Base-by-base conservation (phyloP, 23 tunicate genomes). In the Trididemnum clinides region DNA sequence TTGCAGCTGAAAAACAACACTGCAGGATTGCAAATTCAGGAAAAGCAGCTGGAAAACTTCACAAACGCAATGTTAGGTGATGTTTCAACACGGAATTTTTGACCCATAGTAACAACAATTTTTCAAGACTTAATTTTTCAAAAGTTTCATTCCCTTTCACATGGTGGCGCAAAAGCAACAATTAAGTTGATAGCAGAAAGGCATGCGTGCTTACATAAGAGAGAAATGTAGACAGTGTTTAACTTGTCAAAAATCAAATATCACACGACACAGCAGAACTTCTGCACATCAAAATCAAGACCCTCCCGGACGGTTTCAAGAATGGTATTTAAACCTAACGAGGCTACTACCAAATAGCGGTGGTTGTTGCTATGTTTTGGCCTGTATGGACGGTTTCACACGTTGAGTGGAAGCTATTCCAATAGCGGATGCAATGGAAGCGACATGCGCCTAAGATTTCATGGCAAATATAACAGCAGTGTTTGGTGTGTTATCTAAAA, bases 111-210 rank as follows among this genome's bases (percentile, higher is more conserved):
- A 5, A 18, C 71, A 5, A 15, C 18, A 21, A 36, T 65, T 33
- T 71, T 63, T 72, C 81, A 75, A 0, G 81, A 84, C 39, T 65
- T 50, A 22, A 84, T 19, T 31, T 84, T 84, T 59, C 71, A 63
- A 18, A 63, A 63, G 6, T 10, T 63, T 25, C 71, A 63, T 25
- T 63, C 71, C 28, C 71, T 63, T 5, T 63, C 71, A 63, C 71
- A 63, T 25, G 28, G 71, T 63, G 71, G 71, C 12, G 26, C 26
- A n/a, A 63, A 63, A 25, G 28, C 26, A 7, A 63, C 71, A 5
- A 21, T n/a, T 5, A 63, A 63, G 22, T 25, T n/a, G 22, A 63
- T 63, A 10, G 71, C 7, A 21, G 71, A 63, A n/a, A 21, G 71
- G 28, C n/a, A n/a, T 63, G 71, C 28, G 28, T 63, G 71, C 71